Conservation (phyloP, 2,797 vertebrate genomes). For the Anabacerthia variegaticeps region DNA sequence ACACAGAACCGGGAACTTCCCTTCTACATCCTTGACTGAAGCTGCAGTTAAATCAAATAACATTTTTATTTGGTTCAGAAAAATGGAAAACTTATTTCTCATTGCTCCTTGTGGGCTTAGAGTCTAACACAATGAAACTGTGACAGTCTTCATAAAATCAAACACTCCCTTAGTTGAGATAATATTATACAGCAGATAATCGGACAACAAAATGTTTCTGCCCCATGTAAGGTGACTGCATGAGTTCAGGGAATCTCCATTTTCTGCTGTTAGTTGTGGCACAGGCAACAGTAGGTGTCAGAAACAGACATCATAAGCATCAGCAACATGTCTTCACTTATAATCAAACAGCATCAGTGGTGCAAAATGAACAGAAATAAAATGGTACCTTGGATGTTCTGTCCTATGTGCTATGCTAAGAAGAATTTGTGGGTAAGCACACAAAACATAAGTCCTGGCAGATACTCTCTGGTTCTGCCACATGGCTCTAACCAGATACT, state of each 20-base stretch:
- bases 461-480: background rate
- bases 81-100: background rate
- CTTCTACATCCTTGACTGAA: background rate
- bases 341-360: background rate
- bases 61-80: background rate
- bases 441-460: background rate
- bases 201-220: background rate
- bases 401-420: background rate
- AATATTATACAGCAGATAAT: background rate
- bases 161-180: background rate
- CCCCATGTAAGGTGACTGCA: background rate
- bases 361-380: background rate
- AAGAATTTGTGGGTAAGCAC: background rate
- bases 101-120: background rate
- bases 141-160: background rate
- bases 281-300: background rate
- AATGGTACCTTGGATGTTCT: background rate
- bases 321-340: rapidly evolving
- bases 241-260: background rate
- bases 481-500: background rate
- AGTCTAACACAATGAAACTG: background rate
- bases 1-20: background rate
- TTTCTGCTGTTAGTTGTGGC: background rate
- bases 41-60: background rate
- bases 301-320: background rate